Conservation (phyloP, 64 coral and sea anemone species). For the Dendrophyllia cribrosa region DNA sequence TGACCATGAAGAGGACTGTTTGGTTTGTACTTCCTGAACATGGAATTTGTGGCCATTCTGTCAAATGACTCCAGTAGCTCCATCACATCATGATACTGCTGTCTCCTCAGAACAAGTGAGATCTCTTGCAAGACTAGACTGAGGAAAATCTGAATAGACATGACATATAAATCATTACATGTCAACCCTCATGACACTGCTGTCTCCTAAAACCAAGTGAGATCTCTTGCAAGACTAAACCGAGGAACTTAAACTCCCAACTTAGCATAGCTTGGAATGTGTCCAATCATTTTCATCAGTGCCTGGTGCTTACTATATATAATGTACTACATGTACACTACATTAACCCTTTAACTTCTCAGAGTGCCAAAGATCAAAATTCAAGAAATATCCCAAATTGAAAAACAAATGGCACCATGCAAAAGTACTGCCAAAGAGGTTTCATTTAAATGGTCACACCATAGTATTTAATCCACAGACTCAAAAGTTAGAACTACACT, state of each 20-base stretch:
- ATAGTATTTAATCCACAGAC: too few relatives aligned
- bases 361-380: too few relatives aligned
- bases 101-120: conserved; percentile 68
- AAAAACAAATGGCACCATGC: too few relatives aligned
- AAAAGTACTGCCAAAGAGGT: too few relatives aligned
- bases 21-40: conserved; percentile 95
- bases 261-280: too few relatives aligned
- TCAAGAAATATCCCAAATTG: too few relatives aligned
- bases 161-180: not conserved
- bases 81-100: conserved; percentile 93
- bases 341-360: too few relatives aligned
- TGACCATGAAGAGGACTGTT: conserved; percentile 62
- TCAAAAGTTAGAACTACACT: too few relatives aligned
- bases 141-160: conserved; percentile 56
- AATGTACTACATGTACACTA: too few relatives aligned
- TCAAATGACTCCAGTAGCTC: conserved; percentile 94
- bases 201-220: conserved; percentile 68
- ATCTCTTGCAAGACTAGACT: conserved; percentile 89
- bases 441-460: too few relatives aligned
- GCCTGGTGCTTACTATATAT: too few relatives aligned
- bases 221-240: conserved; percentile 85
- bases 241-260: conserved; percentile 15
- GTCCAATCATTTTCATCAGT: too few relatives aligned
- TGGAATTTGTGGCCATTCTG: conserved; percentile 77
- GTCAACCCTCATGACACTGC: conserved; percentile 54